Evolutionary conservation across 2,888 invertebrate species (phyloP), one percentile per base, ranked within the genome.

Genomic region (Polia nebulosa): DNA sequence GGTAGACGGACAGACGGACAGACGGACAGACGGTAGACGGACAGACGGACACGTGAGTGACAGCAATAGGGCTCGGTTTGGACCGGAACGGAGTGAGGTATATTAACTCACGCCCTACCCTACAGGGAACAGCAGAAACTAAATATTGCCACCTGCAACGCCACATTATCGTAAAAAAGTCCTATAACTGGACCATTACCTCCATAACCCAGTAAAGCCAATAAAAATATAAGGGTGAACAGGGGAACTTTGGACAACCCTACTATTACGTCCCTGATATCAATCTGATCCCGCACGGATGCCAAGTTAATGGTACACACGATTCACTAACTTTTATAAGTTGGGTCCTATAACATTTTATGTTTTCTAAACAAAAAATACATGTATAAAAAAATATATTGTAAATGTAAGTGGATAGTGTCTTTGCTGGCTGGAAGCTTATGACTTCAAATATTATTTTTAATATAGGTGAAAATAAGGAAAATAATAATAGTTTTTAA

Each of bases 211-310:
- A 22, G 8, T 13, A 32, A 29, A 20, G 15, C 20, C 39, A 64
- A 20, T 64, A 75, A 67, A 57, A 55, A 70, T 52, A 27, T 41
- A 60, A 78, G 17, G 32, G 63, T 51, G 51, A 45, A 51, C 7
- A 11, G 55, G 51, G 51, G 25, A 44, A 53, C 6, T 22, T 63
- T 34, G 59, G 70, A 59, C 74, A 63, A 66, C 80, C 80, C 76
- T 80, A 62, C 13, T 39, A 60, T 67, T 67, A 53, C 47, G 29
- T 34, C 51, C 41, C 58, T 75, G 92, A 91, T 92, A 92, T 89
- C 88, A 91, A 92, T 91, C 92, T 88, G 81, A 80, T 76, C 59
- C 72, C 58, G 49, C 66, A 61, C 67, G 71, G 73, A 80, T 84
- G 72, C 73, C 72, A 83, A 88, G 81, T 87, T 87, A 90, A 89